Base-by-base conservation (phyloP, 2,797 vertebrate species). In the Lithobates sylvaticus region DNA sequence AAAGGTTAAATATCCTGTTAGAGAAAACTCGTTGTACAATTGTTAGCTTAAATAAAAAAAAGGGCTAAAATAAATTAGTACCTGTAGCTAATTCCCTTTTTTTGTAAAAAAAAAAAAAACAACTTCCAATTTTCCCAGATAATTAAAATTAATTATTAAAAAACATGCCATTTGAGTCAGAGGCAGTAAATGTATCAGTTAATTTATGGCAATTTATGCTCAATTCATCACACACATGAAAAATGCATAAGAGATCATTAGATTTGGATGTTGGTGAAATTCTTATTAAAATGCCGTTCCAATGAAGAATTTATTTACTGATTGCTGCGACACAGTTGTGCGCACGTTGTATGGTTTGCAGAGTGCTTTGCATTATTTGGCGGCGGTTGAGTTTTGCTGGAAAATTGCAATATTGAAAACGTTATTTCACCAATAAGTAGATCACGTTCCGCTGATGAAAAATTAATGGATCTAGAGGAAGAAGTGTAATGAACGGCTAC, bases 391-490 rank as follows among this genome's bases (percentile, higher is more conserved):
- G 39, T 81, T 83, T 64, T 83, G 80, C 67, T 83, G 74, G 83
- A 58, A 29, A 89, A 90, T 81, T 26, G 86, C 88, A 91, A 88
- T 86, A 85, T 69, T 88, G 80, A 88, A 61, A 91, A 89, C 84
- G 86, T 76, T 65, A 54, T 89, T 88, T 91, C 84, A 87, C 87
- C 90, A 92, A 91, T 91, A 78, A 93, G 89, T 90, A 90, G 91
- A 95, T 94, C 92, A 92, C 91, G 91, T 93, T 94, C 92, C 93
- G 93, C 89, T 95, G 94, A 96, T 91, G 95, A 95, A 95, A 96
- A 96, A 96, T 94, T 96, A 96, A 96, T 95, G 92, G 92, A 92
- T 95, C 93, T 96, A 95, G 92, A 94, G 93, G 89, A 96, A 79
- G 85, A 72, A 94, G 93, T 94, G 94, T 95, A 96, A 96, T 94